Evolutionary conservation across 2,797 vertebrate genomes (phyloP), one percentile per base, ranked within the genome.

Genomic region (Galago senegalensis): DNA sequence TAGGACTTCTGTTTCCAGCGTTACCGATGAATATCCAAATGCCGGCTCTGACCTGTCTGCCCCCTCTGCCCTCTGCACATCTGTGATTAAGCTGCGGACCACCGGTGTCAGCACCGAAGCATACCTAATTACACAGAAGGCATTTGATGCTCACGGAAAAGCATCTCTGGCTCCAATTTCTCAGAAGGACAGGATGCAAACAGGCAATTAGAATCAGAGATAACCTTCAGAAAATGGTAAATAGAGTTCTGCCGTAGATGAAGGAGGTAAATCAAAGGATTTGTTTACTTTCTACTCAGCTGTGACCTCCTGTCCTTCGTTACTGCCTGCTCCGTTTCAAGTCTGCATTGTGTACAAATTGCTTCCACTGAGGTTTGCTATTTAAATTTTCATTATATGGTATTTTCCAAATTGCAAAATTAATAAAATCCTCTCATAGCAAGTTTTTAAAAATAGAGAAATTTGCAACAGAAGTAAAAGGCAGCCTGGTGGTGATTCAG

Each of bases 211-310:
- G 89, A 75, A 69, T 79, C 77, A 90, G 80, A 89, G 61, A 72
- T 93, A 82, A 96, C 89, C 91, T 95, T 94, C 89, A 81, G 72
- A 29, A 90, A 93, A 76, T 20, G 7, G 49, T 77, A 29, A 67
- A 43, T 37, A 84, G 61, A 91, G 31, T 56, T 70, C 83, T 27
- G 63, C 49, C 9, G 6, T 4, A 56, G 76, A 56, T 56, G 7
- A 73, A 23, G 37, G 11, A 89, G 49, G 56, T 58, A 56, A 76
- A 82, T 72, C 73, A 53, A n/a, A 70, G 70, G 21, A 63, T 70
- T 34, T 34, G 84, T 80, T 95, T 60, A n/a, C 82, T 90, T 75
- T 92, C 65, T 3, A 2, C 61, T 92, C 53, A 2, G 46, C 61
- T 23, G 1, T 56, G 76, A 83, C 58, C 82, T 25, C 29, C 65